Base-by-base conservation (phyloP, 2,113 vertebrate genomes). In the Megaceryle torquata region DNA sequence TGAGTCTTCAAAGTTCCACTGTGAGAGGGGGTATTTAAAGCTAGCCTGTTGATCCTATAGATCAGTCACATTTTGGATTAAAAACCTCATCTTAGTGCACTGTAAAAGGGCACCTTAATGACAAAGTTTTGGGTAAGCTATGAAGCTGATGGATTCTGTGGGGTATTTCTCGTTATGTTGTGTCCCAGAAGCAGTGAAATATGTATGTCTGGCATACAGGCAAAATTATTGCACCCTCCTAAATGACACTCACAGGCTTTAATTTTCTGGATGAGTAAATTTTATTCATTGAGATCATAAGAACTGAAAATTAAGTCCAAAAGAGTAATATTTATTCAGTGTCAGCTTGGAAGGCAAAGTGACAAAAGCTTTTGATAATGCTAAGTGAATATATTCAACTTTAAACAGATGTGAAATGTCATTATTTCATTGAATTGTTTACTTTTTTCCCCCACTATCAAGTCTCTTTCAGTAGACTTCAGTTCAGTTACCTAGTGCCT, bases 201-300 rank as follows among this genome's bases (percentile, higher is more conserved):
- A 26, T 84, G 41, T 82, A 39, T 0, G 1, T 8, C 70, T 89
- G 61, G 13, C 35, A 50, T 28, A 13, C 8, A 64, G 69, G 77
- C 44, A 69, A 63, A 86, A 79, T 76, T 14, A 29, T 25, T 82
- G 56, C 61, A 57, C 91, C 24, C 69, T 92, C 33, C 31, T 72
- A 79, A 92, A 82, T 0, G 15, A 48, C 65, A 61, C 39, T 95
- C 37, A 15, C 11, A 54, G 83, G 50, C 77, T 91, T 96, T 95
- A 95, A 96, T 96, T 96, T 96, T 96, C 92, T 79, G 67, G 81
- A 71, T 93, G 92, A 96, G 91, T 93, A 94, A 76, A 69, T 72
- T 94, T 95, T 94, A 85, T 91, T 97, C 70, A 91, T 56, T 70
- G 81, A 93, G 53, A 86, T 86, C 11, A 1, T 81, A 83, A 31